A percentile compares a stretch with the other conserved stretches of the same genome.
These are phyloP conservation scores for Siphlonurus alternatus DNA, from an alignment of 2,888 invertebrate species.

Conservation along the genomic window DNA sequence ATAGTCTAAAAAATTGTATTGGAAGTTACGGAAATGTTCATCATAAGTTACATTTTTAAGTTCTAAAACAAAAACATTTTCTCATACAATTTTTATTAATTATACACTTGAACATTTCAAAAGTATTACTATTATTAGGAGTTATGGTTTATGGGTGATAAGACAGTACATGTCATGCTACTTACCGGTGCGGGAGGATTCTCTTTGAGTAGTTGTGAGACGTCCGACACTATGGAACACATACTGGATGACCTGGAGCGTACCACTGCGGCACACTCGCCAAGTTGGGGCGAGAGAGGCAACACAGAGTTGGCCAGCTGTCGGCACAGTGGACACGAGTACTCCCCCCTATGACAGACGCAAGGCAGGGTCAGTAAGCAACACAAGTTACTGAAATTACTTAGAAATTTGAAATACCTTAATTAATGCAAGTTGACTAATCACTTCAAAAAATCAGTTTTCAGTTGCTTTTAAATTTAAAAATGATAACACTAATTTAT, in stretches of 20 bases:
- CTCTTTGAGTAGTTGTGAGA: constrained; percentile 44
- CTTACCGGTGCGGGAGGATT: constrained; percentile 47
- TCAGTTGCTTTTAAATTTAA: too few relatives aligned
- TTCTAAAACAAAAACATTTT: too few relatives aligned
- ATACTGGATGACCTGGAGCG: constrained; percentile 36
- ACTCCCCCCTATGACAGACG: constrained; percentile 51
- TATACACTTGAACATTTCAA: too few relatives aligned
- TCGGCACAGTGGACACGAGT: constrained; percentile 86
- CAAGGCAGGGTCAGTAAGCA: constrained; percentile 5
- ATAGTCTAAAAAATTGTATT: too few relatives aligned
- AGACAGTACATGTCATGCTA: constrained; percentile 10
- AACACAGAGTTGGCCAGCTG: constrained; percentile 82
- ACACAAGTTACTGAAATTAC: neutral
- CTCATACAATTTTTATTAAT: too few relatives aligned
- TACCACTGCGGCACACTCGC: constrained; percentile 45
- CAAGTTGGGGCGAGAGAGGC: constrained; percentile 57
- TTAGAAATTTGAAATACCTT: too few relatives aligned
- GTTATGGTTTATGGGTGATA: neutral
- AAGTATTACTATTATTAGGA: too few relatives aligned
- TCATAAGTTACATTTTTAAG: too few relatives aligned
- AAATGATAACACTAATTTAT: too few relatives aligned
- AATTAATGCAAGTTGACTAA: neutral
- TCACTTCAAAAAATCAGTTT: too few relatives aligned
- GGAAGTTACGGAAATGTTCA: too few relatives aligned
- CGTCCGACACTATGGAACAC: constrained; percentile 26